Evolutionary conservation across 2,888 invertebrate species (phyloP).

Genomic region (Oscheius sp.): DNA sequence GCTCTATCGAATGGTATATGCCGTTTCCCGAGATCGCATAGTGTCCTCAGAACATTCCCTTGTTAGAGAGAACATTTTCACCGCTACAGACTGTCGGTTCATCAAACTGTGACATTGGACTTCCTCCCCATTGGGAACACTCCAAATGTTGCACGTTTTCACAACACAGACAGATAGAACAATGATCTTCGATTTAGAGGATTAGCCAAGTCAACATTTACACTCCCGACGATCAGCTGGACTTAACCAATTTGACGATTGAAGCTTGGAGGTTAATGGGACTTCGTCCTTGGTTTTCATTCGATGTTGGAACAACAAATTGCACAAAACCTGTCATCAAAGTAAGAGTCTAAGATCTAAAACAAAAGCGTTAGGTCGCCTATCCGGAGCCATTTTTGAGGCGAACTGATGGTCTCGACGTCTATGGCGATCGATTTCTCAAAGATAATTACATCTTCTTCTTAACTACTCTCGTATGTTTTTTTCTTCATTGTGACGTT

Average conservation of each 20-base stretch:
- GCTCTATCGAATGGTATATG: too few relatives aligned
- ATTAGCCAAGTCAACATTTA: background rate
- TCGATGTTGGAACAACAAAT: background rate
- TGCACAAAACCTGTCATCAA: background rate
- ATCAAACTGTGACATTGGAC: too few relatives aligned
- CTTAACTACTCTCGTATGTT: constrained; percentile 7
- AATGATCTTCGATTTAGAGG: background rate
- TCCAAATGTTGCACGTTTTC: background rate
- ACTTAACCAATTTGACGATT: constrained; percentile 21
- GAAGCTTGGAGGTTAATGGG: constrained; percentile 17
- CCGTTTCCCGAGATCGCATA: too few relatives aligned
- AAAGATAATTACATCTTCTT: constrained; percentile 5
- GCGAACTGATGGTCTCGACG: background rate
- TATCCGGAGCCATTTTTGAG: constrained; percentile 13
- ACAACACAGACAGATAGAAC: background rate
- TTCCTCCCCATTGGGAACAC: too few relatives aligned
- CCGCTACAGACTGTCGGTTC: too few relatives aligned
- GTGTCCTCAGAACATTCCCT: too few relatives aligned
- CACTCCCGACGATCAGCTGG: background rate
- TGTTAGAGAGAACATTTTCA: too few relatives aligned
- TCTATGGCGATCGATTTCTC: background rate
- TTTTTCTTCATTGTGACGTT: too few relatives aligned
- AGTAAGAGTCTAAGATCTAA: background rate
- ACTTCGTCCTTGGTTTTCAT: constrained; percentile 18
- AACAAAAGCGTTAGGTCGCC: background rate